These are phyloP conservation scores for Marmota monax DNA, from an alignment of 2,113 vertebrate genomes.

Conservation along the genomic window DNA sequence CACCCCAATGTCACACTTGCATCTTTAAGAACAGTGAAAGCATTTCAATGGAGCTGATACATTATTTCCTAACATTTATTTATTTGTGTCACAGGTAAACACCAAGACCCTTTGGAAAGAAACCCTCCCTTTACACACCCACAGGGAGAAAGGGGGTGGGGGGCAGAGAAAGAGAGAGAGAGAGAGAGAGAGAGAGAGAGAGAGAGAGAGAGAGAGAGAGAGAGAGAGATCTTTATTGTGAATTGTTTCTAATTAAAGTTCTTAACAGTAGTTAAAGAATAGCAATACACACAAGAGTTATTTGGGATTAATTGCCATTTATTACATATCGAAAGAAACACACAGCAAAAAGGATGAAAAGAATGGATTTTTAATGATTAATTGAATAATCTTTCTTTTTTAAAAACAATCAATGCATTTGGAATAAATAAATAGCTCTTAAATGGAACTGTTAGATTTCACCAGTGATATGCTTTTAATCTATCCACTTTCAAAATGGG, in stretches of 20 bases:
- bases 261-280: background rate
- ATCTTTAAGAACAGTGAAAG: constrained; percentile 62
- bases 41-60: background rate
- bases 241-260: constrained; percentile 49
- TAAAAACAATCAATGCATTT: background rate
- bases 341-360: background rate
- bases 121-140: background rate
- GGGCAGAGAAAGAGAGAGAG: background rate
- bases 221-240: background rate
- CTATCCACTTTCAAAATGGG: constrained; percentile 11
- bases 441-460: constrained; percentile 23
- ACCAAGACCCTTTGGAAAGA: constrained; percentile 51
- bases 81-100: constrained; percentile 60
- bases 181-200: background rate
- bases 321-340: background rate
- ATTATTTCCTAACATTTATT: constrained; percentile 49
- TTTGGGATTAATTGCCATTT: constrained; percentile 38
- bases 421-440: constrained; percentile 52
- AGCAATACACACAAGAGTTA: background rate
- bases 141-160: background rate
- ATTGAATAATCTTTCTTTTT: constrained; percentile 33
- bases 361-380: constrained; percentile 44
- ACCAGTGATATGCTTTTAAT: background rate
- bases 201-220: background rate
- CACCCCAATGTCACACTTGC: background rate